phyloP scores from a whole-genome alignment of 2,113 vertebrate genomes.

The Sardina pilchardus region DNA sequence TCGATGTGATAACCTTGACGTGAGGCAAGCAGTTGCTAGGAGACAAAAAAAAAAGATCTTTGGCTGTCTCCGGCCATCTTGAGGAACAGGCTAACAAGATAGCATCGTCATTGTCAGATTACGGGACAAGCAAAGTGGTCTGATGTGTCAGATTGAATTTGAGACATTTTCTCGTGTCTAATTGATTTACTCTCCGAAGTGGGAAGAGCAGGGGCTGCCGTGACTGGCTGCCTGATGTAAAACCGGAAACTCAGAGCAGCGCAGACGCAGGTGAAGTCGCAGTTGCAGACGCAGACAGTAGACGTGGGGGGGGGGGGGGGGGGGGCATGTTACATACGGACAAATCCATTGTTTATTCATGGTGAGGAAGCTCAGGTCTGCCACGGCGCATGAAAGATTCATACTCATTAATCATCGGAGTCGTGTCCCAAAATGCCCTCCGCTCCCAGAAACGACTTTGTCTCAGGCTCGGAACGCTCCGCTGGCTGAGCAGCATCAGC shows the following conservation, averaged over 20 bases:
- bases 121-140: conserved; percentile 18
- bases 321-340: neutral
- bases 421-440: neutral
- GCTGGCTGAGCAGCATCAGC: neutral
- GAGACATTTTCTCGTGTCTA: conserved; percentile 25
- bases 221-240: no score
- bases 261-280: no score
- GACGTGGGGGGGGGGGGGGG: neutral
- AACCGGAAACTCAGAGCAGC: no score
- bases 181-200: neutral
- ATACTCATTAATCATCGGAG: neutral
- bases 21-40: conserved; percentile 42
- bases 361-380: neutral
- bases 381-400: neutral
- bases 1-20: conserved; percentile 30
- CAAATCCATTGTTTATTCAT: neutral
- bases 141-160: conserved; percentile 28
- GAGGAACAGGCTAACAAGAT: neutral
- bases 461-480: neutral
- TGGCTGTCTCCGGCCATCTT: conserved; percentile 11
- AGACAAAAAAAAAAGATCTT: conserved; percentile 26
- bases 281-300: neutral
- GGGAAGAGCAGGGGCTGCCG: neutral
- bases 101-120: neutral
- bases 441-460: neutral